These are phyloP conservation scores for Stenodema calcarata DNA, from an alignment of 2,888 invertebrate genomes.

Conservation along the genomic window DNA sequence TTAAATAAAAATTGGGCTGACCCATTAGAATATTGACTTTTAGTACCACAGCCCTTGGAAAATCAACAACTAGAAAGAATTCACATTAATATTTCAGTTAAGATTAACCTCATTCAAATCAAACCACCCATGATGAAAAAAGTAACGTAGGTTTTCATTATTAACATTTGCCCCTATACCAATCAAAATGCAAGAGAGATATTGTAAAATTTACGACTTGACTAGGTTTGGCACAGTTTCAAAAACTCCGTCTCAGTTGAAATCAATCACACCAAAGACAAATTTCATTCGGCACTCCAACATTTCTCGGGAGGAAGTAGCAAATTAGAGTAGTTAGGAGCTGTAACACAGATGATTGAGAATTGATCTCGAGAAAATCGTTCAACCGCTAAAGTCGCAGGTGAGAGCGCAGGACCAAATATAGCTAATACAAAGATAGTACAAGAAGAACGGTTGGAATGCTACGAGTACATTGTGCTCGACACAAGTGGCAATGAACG, in stretches of 20 bases:
- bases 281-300: no score
- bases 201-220: background rate
- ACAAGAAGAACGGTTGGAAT: background rate
- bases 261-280: no score
- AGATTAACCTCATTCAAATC: no score
- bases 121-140: background rate
- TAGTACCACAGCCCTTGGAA: no score
- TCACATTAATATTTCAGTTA: no score
- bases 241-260: background rate
- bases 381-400: background rate
- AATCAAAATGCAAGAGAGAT: background rate
- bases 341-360: no score
- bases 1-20: no score
- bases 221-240: background rate
- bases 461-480: background rate
- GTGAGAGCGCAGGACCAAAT: background rate
- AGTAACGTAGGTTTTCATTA: background rate
- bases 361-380: no score
- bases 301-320: no score
- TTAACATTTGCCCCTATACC: background rate
- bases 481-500: background rate
- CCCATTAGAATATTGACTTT: no score
- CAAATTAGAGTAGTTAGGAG: no score
- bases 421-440: constrained; percentile 12
- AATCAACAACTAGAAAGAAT: no score